Evolutionary conservation across 1,140 invertebrate species (phyloP), one percentile per base, ranked within the genome.

Genomic region (Caenorhabditis tropicalis): DNA sequence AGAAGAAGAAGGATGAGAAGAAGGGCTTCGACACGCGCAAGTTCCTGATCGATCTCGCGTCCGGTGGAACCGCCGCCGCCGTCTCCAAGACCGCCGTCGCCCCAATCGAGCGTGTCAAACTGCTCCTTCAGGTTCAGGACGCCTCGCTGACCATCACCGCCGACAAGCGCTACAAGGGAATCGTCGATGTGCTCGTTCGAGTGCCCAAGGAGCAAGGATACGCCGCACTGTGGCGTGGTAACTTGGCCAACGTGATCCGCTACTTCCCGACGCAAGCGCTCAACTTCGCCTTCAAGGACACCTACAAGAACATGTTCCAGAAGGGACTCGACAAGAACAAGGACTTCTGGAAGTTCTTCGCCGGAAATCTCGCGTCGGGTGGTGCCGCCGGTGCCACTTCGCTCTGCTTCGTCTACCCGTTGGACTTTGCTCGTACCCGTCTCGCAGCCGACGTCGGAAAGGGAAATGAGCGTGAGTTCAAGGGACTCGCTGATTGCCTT

Each of bases 321-420:
- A 94, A 93, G 83, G 94, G 95, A 86, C 94, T 96, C 85, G 95
- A 96, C 92, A 95, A 96, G 93, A 94, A 95, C 87, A 95, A 94
- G 83, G 94, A 96, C 88, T 96, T 96, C 93, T 95, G 94, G 94
- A 94, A 94, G 90, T 95, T 95, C 89, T 96, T 96, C 92, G 92
- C 93, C 87, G 95, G 95, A 56, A 92, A 92, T 85, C 85, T 92
- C 81, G 90, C 91, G 24, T 90, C 90, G 82, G 91, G 91, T 82
- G 91, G 92, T 80, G 91, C 91, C 43, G 91, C 92, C 81, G 92
- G 91, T 79, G 91, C 91, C 29, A 91, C 91, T 7, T 91, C 91
- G 3, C 86, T 92, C 15, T 91, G 91, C 85, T 92, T 92, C 84
- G 92, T 92, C 31, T 92, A 92, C 85, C 92, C 92, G 16, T 87